Conservation (phyloP, 2,797 vertebrate species). For the Nannoperca obscura region DNA sequence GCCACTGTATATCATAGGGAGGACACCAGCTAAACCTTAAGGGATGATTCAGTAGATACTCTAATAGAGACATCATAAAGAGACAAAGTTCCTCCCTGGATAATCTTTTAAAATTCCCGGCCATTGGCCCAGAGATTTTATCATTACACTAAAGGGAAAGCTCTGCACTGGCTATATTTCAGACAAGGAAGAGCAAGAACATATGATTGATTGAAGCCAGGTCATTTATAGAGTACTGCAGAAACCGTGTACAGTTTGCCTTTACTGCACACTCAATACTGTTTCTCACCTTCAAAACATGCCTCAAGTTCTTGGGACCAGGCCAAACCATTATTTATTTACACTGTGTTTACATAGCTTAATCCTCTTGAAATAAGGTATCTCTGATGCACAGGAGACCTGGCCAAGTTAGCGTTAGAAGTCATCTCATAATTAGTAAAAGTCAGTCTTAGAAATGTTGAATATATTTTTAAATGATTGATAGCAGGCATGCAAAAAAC, state of each 20-base stretch:
- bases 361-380: constrained; percentile 2
- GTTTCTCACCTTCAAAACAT: constrained; percentile 32
- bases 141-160: constrained; percentile 2
- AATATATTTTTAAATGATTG: neutral
- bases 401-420: neutral
- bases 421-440: neutral
- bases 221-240: constrained; percentile 8
- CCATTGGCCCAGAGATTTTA: constrained; percentile 18
- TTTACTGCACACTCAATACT: neutral
- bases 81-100: constrained; percentile 23
- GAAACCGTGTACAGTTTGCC: constrained; percentile 18
- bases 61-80: constrained; percentile 39
- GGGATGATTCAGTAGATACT: constrained; percentile 24
- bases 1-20: constrained; percentile 22
- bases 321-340: constrained; percentile 31
- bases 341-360: constrained; percentile 12
- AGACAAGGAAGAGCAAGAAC: constrained; percentile 16
- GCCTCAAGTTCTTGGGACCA: neutral
- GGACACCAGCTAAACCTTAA: constrained; percentile 43
- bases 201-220: constrained; percentile 33
- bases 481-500: neutral
- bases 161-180: constrained; percentile 14
- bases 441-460: neutral
- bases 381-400: neutral
- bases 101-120: constrained; percentile 23